These are phyloP conservation scores for Sitta europaea DNA, from an alignment of 2,113 vertebrate genomes.

Conservation along the genomic window DNA sequence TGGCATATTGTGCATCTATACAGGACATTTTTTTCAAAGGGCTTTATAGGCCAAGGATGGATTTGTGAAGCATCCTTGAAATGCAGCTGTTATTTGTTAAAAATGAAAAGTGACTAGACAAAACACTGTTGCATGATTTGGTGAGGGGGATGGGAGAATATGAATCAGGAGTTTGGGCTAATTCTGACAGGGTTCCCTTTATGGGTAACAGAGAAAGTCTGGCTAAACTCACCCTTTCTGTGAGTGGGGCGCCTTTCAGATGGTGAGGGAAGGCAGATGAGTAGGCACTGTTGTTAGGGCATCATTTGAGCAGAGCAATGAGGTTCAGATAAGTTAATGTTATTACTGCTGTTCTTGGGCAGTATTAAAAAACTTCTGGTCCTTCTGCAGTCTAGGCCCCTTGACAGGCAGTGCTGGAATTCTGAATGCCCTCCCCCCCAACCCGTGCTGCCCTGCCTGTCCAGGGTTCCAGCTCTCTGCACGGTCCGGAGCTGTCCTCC, in stretches of 20 bases:
- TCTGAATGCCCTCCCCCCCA: not conserved
- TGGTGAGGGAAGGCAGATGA: not conserved
- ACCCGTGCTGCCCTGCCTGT: not conserved
- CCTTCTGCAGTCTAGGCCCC: not conserved
- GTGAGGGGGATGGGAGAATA: not conserved
- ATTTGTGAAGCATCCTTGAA: not conserved
- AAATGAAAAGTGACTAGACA: not conserved
- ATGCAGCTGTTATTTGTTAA: not conserved
- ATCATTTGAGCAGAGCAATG: not conserved
- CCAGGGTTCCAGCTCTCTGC: not conserved
- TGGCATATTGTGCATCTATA: not conserved
- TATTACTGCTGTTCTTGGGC: not conserved
- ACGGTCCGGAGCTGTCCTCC: not conserved
- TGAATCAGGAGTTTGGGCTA: not conserved
- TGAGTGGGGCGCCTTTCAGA: not conserved
- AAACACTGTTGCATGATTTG: not conserved
- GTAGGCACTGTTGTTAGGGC: fast-evolving
- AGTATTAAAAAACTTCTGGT: not conserved
- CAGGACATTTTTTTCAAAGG: not conserved
- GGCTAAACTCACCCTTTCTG: not conserved
- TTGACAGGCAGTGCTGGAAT: not conserved
- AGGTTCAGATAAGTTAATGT: not conserved
- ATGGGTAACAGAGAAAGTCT: not conserved
- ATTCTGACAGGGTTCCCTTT: not conserved
- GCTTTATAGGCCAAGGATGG: not conserved